Base-by-base conservation (phyloP, 2,113 vertebrate species). In the Cyanoramphus novaezelandiae region DNA sequence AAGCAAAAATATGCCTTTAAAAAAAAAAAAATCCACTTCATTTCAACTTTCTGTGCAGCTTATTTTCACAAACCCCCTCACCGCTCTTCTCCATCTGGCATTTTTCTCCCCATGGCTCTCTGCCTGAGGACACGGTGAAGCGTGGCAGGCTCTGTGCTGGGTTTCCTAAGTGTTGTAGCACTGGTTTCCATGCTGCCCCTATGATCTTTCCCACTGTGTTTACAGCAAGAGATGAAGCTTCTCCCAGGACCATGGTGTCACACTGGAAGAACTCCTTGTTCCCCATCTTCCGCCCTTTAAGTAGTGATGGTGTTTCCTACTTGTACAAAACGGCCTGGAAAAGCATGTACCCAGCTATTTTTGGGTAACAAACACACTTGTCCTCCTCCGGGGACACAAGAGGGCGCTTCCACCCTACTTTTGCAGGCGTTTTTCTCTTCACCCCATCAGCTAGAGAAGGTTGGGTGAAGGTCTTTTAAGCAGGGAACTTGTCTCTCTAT, bases 321-420 rank as follows among this genome's bases (percentile, higher is more conserved):
- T 52, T 24, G 27, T 35, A 41, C 10, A 12, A 41, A 72, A 43
- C 1, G 0, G 8, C 17, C 43, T 39, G 53, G 23, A 41, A 20
- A 17, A 71, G 7, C 0, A 0, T 11, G 29, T 8, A 4, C 17
- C 7, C 65, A 5, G 11, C 31, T 6, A 4, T 41, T 78, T 84
- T 72, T 1, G 25, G 46, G 2, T 2, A 20, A 23, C 4, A 7
- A 91, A 41, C 77, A 11, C 46, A 24, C 39, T 37, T 43, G 24
- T 24, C 28, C 69, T 55, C 43, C 47, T 15, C 23, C 12, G 27
- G 33, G 28, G 76, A 83, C 97, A 95, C 93, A 70, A 96, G 96
- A 97, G 96, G 97, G 96, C 80, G 92, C 95, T 69, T 96, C 47
- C 72, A 89, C 50, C 75, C 88, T 25, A 96, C 44, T 87, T 97